Percentiles rank a stretch among this genome's conserved stretches.
Evolutionary conservation across 2,888 invertebrate species (phyloP).

Genomic region (Zonitis immaculata): DNA sequence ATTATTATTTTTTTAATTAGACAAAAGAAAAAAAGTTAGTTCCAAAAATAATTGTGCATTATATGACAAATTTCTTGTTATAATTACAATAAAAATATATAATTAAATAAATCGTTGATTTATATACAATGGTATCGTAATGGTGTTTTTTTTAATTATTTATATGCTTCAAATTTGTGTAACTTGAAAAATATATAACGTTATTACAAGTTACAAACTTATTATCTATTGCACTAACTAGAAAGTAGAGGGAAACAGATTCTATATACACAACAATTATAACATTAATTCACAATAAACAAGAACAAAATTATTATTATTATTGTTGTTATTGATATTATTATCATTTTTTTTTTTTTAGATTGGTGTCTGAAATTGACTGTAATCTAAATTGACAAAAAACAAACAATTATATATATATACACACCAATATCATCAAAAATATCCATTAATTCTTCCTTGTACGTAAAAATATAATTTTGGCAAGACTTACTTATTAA

Average conservation of each 20-base stretch:
- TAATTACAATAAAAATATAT: constrained; percentile 27
- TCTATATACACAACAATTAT: constrained; percentile 13
- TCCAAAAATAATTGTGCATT: not conserved
- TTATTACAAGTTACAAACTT: constrained; percentile 21
- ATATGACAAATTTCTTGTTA: constrained; percentile 9
- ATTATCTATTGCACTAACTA: constrained; percentile 30
- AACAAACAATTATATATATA: not conserved
- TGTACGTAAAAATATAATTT: not conserved
- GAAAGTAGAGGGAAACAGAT: constrained; percentile 12
- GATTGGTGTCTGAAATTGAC: not conserved
- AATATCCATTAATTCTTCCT: not conserved
- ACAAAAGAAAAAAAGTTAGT: not conserved
- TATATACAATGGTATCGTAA: constrained; percentile 20
- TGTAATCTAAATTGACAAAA: not conserved
- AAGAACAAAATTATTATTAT: not conserved
- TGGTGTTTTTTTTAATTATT: constrained; percentile 1
- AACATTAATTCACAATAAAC: not conserved
- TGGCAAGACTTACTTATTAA: not conserved
- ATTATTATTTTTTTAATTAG: too few relatives aligned
- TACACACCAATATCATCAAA: not conserved
- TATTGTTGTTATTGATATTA: too few relatives aligned
- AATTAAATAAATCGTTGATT: constrained; percentile 30
- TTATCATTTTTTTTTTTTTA: not conserved
- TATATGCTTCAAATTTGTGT: not conserved
- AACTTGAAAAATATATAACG: constrained; percentile 11